Conservation (phyloP, 2,113 vertebrate species). For the Rhabdomys dilectus region DNA sequence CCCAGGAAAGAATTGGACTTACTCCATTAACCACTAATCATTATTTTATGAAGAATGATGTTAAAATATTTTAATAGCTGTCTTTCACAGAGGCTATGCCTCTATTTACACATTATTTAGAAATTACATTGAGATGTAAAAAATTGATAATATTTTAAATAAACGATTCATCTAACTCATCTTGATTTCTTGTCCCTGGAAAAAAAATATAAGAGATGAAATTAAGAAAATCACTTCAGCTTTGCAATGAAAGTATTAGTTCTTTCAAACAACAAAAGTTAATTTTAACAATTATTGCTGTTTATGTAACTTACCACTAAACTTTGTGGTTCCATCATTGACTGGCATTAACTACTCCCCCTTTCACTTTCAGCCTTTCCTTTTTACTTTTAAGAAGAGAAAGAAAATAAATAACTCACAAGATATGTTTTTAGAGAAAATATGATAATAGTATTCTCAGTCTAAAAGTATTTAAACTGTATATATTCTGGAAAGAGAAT, state of each 20-base stretch:
- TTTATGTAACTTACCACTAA: neutral
- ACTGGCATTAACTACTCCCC: neutral
- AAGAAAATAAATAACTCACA: neutral
- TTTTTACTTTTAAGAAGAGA: neutral
- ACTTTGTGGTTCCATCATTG: neutral
- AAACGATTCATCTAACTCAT: neutral
- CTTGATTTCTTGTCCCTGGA: neutral
- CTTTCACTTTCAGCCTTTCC: neutral
- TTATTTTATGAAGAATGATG: neutral
- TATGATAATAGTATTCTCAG: neutral
- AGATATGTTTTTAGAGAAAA: neutral
- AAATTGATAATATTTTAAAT: neutral
- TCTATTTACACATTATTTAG: neutral
- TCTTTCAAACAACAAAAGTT: neutral
- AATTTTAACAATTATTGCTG: neutral
- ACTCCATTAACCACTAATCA: neutral
- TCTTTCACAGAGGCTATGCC: neutral
- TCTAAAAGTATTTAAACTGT: neutral
- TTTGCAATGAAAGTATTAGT: neutral
- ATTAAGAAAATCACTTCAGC: neutral
- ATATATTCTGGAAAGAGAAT: neutral
- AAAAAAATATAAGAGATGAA: neutral
- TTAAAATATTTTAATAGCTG: neutral
- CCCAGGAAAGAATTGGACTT: too few relatives aligned
- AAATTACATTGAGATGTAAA: conserved; percentile 18